Percentiles rank a stretch among this genome's conserved stretches.
Conservation (phyloP, 2,797 vertebrate species). For the Urocyon cinereoargenteus region DNA sequence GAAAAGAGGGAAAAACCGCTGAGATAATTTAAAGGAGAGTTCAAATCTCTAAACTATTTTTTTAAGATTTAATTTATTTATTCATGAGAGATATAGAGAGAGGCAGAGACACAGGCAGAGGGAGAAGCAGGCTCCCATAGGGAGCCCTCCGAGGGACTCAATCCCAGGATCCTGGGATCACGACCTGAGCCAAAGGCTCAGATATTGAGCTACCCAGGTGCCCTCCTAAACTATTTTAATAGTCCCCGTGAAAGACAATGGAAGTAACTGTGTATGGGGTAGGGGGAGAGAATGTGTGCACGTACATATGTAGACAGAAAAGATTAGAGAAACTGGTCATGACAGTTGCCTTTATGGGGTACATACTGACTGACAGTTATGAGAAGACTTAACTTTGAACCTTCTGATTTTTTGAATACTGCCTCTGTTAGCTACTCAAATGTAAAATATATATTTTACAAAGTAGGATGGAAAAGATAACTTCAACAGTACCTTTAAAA, state of each 20-base stretch:
- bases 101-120: too few species aligned
- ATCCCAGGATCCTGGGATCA: too few species aligned
- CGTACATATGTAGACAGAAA: background rate
- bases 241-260: constrained; percentile 7
- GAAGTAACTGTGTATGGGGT: background rate
- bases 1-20: background rate
- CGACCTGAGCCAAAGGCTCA: too few species aligned
- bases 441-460: background rate
- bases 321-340: background rate
- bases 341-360: background rate
- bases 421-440: background rate
- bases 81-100: too few species aligned
- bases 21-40: constrained; percentile 3
- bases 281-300: background rate
- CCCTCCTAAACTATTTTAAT: background rate
- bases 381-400: constrained; percentile 29
- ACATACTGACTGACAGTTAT: background rate
- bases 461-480: background rate
- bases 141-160: too few species aligned
- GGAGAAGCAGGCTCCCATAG: too few species aligned
- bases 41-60: constrained; percentile 33
- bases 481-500: background rate
- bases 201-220: too few species aligned
- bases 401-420: constrained; percentile 5
- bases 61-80: too few species aligned